These are phyloP conservation scores for Pseudonaja textilis DNA, from an alignment of 2,113 vertebrate species.

Conservation along the genomic window DNA sequence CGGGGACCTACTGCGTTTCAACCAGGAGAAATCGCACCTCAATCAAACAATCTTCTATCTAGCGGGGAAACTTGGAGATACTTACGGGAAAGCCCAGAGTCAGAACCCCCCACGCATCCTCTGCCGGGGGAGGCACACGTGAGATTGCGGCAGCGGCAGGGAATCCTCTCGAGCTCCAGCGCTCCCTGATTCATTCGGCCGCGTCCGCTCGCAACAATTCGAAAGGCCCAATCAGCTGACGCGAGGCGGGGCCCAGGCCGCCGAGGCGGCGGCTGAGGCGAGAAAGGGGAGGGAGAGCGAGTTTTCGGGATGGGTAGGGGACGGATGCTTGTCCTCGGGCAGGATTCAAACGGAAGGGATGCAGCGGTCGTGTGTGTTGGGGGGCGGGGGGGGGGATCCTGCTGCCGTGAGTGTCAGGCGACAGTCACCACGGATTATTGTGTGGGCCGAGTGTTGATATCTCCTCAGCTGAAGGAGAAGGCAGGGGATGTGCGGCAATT, in stretches of 20 bases:
- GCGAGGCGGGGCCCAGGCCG: slow-evolving; percentile 9
- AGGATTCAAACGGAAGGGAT: not conserved
- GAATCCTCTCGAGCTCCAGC: not conserved
- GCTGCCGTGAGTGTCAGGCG: not conserved
- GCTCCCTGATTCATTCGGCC: not conserved
- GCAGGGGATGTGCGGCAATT: not conserved
- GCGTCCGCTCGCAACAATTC: slow-evolving; percentile 62
- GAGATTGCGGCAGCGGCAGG: not conserved
- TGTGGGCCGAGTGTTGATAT: not conserved
- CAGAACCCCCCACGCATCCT: not conserved
- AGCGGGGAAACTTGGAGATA: not conserved
- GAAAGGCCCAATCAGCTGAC: slow-evolving; percentile 66
- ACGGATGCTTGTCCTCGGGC: not conserved
- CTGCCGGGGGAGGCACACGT: not conserved
- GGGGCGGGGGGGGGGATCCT: not conserved
- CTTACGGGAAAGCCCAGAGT: slow-evolving; percentile 24
- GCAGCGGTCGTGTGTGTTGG: not conserved
- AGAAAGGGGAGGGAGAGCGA: not conserved
- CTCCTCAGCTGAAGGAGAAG: not conserved
- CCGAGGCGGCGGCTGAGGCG: not conserved
- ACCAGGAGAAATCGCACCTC: not conserved
- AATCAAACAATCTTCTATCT: not conserved
- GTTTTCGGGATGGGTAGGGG: not conserved
- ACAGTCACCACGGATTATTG: not conserved
- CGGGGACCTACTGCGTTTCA: not conserved